Conservation (phyloP, 2,113 vertebrate species). For the Pandion haliaetus region DNA sequence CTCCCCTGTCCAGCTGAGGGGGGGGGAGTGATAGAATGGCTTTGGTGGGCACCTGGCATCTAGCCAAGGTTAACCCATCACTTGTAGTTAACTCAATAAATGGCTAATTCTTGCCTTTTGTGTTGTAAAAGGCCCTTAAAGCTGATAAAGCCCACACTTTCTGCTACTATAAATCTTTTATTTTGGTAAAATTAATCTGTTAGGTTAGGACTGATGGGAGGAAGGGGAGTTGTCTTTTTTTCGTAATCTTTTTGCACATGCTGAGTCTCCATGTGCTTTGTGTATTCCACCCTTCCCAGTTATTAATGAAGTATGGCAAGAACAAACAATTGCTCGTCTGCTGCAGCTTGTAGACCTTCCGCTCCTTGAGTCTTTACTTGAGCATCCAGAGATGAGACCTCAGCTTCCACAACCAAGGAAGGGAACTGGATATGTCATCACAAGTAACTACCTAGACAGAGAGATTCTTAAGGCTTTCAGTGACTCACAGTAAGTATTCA, state of each 20-base stretch:
- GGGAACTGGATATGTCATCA: slow-evolving; percentile 77
- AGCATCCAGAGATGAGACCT: slow-evolving; percentile 68
- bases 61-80: too few species aligned
- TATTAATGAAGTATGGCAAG: slow-evolving; percentile 92
- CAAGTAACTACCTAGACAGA: slow-evolving; percentile 89
- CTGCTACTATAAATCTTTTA: not conserved
- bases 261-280: not conserved
- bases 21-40: too few species aligned
- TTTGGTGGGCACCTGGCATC: too few species aligned
- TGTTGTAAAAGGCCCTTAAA: not conserved
- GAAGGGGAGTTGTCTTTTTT: not conserved
- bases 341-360: slow-evolving; percentile 94
- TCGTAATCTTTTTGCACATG: not conserved
- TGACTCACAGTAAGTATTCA: slow-evolving; percentile 88
- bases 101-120: slow-evolving; percentile 36
- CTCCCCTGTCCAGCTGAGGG: too few species aligned
- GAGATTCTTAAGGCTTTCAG: slow-evolving; percentile 96
- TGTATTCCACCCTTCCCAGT: slow-evolving; percentile 68
- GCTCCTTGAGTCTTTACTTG: slow-evolving; percentile 86
- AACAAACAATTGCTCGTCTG: slow-evolving; percentile 89
- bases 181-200: not conserved
- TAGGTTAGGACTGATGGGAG: not conserved
- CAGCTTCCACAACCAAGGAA: slow-evolving; percentile 72
- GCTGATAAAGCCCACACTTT: not conserved
- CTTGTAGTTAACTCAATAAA: slow-evolving; percentile 41